Evolutionary conservation across 2,888 invertebrate species (phyloP).

Genomic region (Conistra vaccinii): DNA sequence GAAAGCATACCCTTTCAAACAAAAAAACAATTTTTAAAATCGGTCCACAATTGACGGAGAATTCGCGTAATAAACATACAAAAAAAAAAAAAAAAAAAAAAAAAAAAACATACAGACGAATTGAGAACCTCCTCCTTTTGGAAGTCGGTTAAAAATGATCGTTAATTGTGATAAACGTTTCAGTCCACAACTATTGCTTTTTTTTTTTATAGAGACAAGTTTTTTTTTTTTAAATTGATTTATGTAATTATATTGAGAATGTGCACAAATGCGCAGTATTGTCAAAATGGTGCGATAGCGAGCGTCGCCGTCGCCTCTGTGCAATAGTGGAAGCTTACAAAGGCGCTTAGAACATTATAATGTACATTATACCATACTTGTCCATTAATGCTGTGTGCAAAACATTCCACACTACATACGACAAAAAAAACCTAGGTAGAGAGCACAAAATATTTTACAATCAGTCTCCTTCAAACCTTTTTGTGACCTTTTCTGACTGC

Average conservation of each 20-base stretch:
- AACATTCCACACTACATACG: background rate
- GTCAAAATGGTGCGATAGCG: background rate
- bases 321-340: background rate
- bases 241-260: too few relatives aligned
- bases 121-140: too few relatives aligned
- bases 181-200: background rate
- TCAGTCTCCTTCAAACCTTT: constrained; percentile 16
- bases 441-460: constrained; percentile 36
- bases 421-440: constrained; percentile 6
- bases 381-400: background rate
- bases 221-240: too few relatives aligned
- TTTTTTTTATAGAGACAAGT: background rate
- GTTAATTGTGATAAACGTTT: background rate
- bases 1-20: too few relatives aligned
- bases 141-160: too few relatives aligned
- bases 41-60: too few relatives aligned
- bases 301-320: background rate
- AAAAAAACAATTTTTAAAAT: too few relatives aligned
- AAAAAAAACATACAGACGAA: too few relatives aligned
- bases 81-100: too few relatives aligned
- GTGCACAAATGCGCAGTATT: background rate
- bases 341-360: constrained; percentile 4
- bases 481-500: constrained; percentile 14
- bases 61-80: too few relatives aligned
- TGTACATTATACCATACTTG: background rate